Conservation (phyloP, 2,888 invertebrate genomes). For the Augochlorella aurata region DNA sequence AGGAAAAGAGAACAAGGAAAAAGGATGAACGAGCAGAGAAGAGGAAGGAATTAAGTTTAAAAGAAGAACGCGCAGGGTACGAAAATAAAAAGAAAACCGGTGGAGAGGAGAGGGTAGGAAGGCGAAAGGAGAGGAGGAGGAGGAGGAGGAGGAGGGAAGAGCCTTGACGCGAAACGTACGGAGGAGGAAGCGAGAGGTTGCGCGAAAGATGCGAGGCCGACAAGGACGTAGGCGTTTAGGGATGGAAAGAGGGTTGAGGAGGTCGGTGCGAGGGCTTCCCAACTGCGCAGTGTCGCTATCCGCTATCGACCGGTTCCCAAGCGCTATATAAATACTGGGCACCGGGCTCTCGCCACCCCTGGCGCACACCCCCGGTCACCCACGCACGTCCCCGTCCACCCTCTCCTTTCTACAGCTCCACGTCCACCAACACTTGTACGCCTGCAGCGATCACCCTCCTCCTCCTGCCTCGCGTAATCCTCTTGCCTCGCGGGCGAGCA, state of each 20-base stretch:
- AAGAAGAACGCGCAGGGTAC: constrained; percentile 7
- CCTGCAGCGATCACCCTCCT: constrained; percentile 29
- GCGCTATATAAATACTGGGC: constrained; percentile 81
- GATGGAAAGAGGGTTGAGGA: constrained; percentile 30
- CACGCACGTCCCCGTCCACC: constrained; percentile 45
- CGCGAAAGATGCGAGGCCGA: constrained; percentile 21
- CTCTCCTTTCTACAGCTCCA: constrained; percentile 24
- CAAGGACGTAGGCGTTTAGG: constrained; percentile 19
- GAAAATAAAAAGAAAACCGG: background rate
- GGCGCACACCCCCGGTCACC: constrained; percentile 65
- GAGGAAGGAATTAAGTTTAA: constrained; percentile 44
- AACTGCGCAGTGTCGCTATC: constrained; percentile 80
- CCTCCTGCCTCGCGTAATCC: constrained; percentile 33
- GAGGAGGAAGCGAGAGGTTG: constrained; percentile 48
- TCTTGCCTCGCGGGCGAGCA: constrained; percentile 24
- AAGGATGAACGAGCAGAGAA: background rate
- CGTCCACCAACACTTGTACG: constrained; percentile 36
- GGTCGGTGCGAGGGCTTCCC: constrained; percentile 67
- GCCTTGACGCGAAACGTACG: constrained; percentile 48
- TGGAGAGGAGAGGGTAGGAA: background rate
- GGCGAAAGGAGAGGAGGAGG: background rate
- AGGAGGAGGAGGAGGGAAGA: constrained; percentile 32
- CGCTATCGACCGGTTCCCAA: constrained; percentile 78
- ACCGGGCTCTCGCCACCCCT: constrained; percentile 75
- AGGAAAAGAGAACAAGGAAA: background rate